phyloP scores from a whole-genome alignment of 2,113 vertebrate species.

The Cettia cetti region DNA sequence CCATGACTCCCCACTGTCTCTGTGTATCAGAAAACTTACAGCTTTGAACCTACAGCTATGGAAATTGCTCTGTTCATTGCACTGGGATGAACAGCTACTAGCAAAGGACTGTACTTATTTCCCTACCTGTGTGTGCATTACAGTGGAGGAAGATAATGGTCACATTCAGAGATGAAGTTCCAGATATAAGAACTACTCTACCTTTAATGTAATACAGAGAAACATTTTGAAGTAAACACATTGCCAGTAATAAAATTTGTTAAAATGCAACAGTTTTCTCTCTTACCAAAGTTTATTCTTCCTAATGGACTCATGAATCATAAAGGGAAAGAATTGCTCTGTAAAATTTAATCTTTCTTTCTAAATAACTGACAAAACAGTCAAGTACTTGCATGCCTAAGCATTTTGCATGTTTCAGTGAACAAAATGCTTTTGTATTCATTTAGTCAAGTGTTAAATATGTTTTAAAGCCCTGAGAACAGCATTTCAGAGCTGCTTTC shows the following conservation, averaged over 20 bases:
- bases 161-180: not conserved
- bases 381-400: conserved; percentile 43
- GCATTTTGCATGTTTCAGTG: conserved; percentile 52
- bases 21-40: not conserved
- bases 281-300: not conserved
- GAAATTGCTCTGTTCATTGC: not conserved
- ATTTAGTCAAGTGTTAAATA: conserved; percentile 66
- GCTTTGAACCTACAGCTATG: not conserved
- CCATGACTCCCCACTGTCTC: not conserved
- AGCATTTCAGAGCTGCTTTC: conserved; percentile 36
- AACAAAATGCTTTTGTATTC: conserved; percentile 59
- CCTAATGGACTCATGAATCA: not conserved
- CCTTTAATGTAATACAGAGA: not conserved
- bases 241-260: not conserved
- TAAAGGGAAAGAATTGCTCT: not conserved
- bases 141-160: not conserved
- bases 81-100: not conserved
- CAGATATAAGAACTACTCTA: not conserved
- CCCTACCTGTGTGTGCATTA: not conserved
- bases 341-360: conserved; percentile 35
- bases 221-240: not conserved
- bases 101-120: not conserved
- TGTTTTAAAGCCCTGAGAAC: conserved; percentile 39
- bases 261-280: not conserved
- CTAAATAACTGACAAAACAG: conserved; percentile 7